A percentile compares a stretch with the other conserved stretches of the same genome.
Evolutionary conservation across 2,113 vertebrate species (phyloP).

Genomic region (Pontoporia blainvillei): DNA sequence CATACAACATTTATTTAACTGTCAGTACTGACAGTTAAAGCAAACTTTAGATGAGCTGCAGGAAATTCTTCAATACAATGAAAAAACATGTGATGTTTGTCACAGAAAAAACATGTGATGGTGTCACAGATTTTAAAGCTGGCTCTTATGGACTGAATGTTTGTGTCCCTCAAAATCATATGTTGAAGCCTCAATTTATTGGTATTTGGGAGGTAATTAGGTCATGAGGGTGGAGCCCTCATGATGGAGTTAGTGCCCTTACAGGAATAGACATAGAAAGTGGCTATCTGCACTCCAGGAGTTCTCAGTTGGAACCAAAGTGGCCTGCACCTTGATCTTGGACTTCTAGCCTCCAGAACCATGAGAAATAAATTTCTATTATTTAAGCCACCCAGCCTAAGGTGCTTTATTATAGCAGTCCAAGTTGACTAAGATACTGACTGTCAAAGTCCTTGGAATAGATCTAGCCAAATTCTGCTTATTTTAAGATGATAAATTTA

Average conservation of each 20-base stretch:
- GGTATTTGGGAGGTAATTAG: background rate
- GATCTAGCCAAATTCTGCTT: background rate
- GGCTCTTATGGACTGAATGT: background rate
- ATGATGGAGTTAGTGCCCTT: background rate
- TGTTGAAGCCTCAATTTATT: background rate
- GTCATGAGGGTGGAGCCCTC: background rate
- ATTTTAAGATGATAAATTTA: background rate
- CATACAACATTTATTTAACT: background rate
- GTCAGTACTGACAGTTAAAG: background rate
- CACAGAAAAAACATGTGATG: background rate
- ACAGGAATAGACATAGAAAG: background rate
- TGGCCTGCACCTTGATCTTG: background rate
- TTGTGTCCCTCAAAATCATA: background rate
- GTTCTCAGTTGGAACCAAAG: background rate
- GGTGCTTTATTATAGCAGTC: background rate
- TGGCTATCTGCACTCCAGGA: background rate
- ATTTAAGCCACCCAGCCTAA: background rate
- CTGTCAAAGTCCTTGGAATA: background rate
- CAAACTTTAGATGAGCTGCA: background rate
- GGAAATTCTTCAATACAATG: background rate
- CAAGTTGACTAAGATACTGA: background rate
- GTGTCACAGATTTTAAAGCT: background rate
- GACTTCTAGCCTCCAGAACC: background rate
- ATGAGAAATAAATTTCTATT: background rate
- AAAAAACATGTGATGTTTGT: background rate